Evolutionary conservation across 2,113 vertebrate genomes (phyloP).

Genomic region (Dicentrarchus labrax): DNA sequence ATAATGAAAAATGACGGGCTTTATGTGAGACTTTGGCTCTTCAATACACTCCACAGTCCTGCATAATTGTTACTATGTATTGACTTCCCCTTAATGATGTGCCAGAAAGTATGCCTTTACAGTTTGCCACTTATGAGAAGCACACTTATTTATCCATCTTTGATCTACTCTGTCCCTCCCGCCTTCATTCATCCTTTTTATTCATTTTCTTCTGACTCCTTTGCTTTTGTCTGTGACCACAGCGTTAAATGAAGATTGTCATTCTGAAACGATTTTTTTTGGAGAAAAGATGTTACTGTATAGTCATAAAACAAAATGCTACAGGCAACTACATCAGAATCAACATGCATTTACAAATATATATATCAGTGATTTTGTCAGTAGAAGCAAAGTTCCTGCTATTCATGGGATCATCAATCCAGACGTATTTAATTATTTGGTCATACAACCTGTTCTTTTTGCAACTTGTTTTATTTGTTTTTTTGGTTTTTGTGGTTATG

Average conservation of each 20-base stretch:
- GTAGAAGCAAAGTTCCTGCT: too few relatives aligned
- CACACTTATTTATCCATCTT: constrained; percentile 12
- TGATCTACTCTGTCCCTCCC: constrained; percentile 1
- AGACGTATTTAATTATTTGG: too few relatives aligned
- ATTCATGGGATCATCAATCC: too few relatives aligned
- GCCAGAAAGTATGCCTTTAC: constrained; percentile 37
- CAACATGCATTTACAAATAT: too few relatives aligned
- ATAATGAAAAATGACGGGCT: constrained; percentile 62
- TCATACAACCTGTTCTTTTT: too few relatives aligned
- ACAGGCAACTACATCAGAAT: neutral
- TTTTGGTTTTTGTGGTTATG: too few relatives aligned
- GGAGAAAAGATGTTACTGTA: neutral
- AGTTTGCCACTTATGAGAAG: constrained; percentile 17
- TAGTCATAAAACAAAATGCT: neutral
- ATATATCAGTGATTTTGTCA: too few relatives aligned
- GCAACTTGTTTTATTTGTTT: too few relatives aligned
- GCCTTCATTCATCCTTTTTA: neutral
- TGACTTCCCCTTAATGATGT: constrained; percentile 58
- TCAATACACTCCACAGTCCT: constrained; percentile 11
- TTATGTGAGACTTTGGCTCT: constrained; percentile 57
- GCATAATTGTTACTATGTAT: constrained; percentile 51
- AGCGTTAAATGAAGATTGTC: neutral
- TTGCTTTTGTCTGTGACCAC: neutral
- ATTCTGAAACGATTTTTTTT: neutral
- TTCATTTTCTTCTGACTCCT: neutral